Base-by-base conservation (phyloP, 2,888 invertebrate genomes). In the Odontothrips loti region DNA sequence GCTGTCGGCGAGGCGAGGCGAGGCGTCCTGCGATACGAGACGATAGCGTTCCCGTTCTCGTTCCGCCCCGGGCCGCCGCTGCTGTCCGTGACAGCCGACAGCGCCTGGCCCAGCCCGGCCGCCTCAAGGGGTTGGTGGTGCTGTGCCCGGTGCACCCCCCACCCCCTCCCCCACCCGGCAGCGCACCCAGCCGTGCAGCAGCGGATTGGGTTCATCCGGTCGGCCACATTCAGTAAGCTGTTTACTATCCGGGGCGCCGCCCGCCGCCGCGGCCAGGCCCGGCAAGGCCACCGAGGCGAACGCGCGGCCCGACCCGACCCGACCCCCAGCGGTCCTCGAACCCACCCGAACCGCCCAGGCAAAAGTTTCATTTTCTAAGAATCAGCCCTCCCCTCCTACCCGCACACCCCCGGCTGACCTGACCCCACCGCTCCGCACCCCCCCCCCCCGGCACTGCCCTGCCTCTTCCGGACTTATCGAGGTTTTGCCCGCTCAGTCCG, bases 391-490 rank as follows among this genome's bases (percentile, higher is more conserved):
- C 15, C 51, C 15, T 51, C 15, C 20, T 10, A 51, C 58, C 58
- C 6, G 15, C 58, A 58, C 58, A 6, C 17, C 58, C 58, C 34
- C 17, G 58, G 58, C 58, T 1, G 58, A 20, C 51, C 15, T 2
- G 20, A 51, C 15, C n/a, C 58, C 58, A 58, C 12, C 58, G 6
- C 34, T 11, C 58, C 58, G 2, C 58, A 15, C 58, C 51, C 12
- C 10, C 48, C 48, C 48, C 10, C 10, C 51, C 51, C 51, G 51
- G 4, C 51, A 1, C 51, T 12, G 15, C 51, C 58, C 11, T 17
- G 58, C 58, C 58, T 58, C 58, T 58, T n/a, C 58, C 27, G 68
- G 68, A 75, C 68, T 75, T 75, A 27, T 23, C 68, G 68, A 75
- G 68, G 68, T 75, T 75, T 75, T 75, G 68, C 23, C 68, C 68